Percentiles rank a stretch among this genome's conserved stretches.
Conservation (phyloP, 2,113 vertebrate genomes). For the Gallinago jamesoni region DNA sequence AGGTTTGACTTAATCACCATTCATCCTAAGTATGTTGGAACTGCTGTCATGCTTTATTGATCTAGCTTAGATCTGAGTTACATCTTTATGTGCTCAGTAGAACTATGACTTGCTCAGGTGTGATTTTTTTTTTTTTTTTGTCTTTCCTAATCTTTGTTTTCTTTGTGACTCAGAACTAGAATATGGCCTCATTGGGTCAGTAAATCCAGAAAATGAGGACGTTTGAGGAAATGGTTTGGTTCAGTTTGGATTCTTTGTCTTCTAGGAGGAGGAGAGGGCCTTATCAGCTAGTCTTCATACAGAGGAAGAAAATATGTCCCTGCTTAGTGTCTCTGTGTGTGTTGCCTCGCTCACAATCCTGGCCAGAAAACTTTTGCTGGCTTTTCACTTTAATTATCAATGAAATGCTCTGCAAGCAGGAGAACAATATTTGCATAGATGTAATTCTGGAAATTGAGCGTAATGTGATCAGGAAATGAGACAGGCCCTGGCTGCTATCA, state of each 20-base stretch:
- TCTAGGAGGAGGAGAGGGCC: not conserved
- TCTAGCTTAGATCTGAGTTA: not conserved
- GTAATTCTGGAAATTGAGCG: slow-evolving; percentile 28
- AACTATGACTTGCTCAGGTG: not conserved
- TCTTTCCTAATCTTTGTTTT: not conserved
- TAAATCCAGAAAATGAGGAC: not conserved
- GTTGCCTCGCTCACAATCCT: not conserved
- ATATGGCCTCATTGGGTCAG: rapidly evolving
- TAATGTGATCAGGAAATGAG: slow-evolving; percentile 58
- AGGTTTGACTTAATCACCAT: not conserved
- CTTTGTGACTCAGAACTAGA: not conserved
- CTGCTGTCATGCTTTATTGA: slow-evolving; percentile 5
- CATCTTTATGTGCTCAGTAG: not conserved
- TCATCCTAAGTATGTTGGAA: not conserved
- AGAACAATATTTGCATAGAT: slow-evolving; percentile 58
- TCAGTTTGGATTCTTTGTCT: not conserved
- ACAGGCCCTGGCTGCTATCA: slow-evolving; percentile 44
- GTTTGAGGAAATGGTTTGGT: not conserved
- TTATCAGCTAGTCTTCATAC: not conserved
- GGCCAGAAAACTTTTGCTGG: not conserved
- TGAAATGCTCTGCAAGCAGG: slow-evolving; percentile 34
- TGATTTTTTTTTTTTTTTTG: slow-evolving; percentile 30
- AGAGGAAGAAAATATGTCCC: not conserved
- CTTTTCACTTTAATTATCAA: slow-evolving; percentile 39
- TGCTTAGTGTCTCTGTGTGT: rapidly evolving